These are phyloP conservation scores for Lumbricus terrestris DNA, from an alignment of 2,888 invertebrate species.

Conservation along the genomic window DNA sequence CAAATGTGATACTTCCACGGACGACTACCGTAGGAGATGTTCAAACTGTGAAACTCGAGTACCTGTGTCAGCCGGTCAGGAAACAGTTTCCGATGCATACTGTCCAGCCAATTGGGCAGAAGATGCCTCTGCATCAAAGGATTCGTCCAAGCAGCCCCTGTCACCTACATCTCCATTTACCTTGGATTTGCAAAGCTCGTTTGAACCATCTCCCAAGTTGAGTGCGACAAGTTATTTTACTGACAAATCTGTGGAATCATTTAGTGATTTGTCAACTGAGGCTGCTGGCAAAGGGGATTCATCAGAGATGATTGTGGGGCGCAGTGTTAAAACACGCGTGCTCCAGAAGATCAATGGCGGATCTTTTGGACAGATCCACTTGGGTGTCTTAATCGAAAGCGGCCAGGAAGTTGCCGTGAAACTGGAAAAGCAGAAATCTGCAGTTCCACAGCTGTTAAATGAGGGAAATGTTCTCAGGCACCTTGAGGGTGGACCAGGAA, in stretches of 20 bases:
- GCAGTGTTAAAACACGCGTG: conserved; percentile 26
- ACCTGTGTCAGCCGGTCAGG: not conserved
- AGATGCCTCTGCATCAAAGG: not conserved
- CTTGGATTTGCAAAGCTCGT: not conserved
- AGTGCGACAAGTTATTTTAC: not conserved
- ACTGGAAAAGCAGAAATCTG: conserved; percentile 26
- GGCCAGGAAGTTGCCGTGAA: conserved; percentile 36
- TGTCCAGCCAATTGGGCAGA: not conserved
- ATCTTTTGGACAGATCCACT: conserved; percentile 36
- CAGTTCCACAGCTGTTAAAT: conserved; percentile 30
- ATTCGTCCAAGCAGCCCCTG: not conserved
- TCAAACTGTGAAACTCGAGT: not conserved
- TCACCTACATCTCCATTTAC: not conserved
- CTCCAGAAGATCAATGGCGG: conserved; percentile 32
- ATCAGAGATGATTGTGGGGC: not conserved
- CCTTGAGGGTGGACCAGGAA: conserved; percentile 37
- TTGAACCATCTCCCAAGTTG: not conserved
- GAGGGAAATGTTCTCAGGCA: conserved; percentile 35
- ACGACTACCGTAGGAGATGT: not conserved
- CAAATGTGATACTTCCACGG: not conserved
- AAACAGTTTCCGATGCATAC: not conserved
- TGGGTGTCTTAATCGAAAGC: conserved; percentile 22
- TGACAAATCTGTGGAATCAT: not conserved
- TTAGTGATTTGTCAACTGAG: not conserved
- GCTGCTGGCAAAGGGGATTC: not conserved